Conservation (phyloP, 2,113 vertebrate species). For the Pungitius pungitius region DNA sequence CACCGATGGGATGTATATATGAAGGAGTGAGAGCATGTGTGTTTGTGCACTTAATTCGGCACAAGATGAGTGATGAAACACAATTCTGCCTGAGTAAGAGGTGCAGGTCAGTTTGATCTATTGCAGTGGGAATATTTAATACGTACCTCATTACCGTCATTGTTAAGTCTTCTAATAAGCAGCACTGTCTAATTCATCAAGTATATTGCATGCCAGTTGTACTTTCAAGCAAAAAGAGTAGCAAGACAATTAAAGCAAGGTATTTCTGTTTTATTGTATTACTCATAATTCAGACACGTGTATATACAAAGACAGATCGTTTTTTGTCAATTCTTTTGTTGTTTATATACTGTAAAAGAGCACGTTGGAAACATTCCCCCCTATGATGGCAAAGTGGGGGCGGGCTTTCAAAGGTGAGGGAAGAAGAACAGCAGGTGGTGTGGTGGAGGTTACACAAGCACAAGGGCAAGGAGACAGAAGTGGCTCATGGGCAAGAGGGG, state of each 20-base stretch:
- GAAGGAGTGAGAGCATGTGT: background rate
- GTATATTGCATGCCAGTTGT: background rate
- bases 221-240: conserved; percentile 14
- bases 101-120: conserved; percentile 29
- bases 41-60: conserved; percentile 20
- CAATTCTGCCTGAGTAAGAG: conserved; percentile 14
- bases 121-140: conserved; percentile 16
- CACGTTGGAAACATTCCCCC: conserved; percentile 91
- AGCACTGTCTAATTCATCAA: conserved; percentile 4
- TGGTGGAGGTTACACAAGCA: conserved; percentile 65
- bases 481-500: conserved; percentile 46
- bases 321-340: conserved; percentile 83
- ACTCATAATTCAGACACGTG: conserved; percentile 98
- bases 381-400: conserved; percentile 85
- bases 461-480: conserved; percentile 59
- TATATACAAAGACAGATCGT: conserved; percentile 99
- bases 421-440: conserved; percentile 81
- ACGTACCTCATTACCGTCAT: background rate
- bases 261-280: conserved; percentile 88
- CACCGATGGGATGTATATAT: conserved; percentile 1
- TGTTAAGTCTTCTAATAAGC: background rate
- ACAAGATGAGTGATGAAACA: conserved; percentile 37
- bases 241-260: conserved; percentile 66
- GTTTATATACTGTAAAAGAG: conserved; percentile 92
- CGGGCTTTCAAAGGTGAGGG: conserved; percentile 76